Conservation (phyloP, 2,888 invertebrate species). For the Microdon myrmicae region DNA sequence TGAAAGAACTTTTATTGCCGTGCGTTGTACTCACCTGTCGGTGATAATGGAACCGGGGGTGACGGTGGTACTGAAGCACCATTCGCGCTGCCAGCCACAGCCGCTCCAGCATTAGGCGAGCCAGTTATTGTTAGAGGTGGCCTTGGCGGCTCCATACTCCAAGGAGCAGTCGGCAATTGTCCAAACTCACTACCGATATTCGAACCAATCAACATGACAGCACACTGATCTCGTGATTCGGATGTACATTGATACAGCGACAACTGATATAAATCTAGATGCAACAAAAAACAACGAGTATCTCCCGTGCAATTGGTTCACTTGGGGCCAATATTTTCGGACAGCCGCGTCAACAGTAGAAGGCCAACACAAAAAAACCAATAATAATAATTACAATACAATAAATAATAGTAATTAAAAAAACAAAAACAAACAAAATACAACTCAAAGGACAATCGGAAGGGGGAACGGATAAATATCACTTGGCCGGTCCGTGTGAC, state of each 20-base stretch:
- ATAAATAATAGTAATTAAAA: conserved; percentile 45
- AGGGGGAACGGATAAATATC: too few relatives aligned
- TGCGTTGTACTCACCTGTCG: conserved; percentile 66
- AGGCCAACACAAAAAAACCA: conserved; percentile 15
- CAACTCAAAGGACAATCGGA: too few relatives aligned
- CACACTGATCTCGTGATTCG: conserved; percentile 31
- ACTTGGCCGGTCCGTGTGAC: too few relatives aligned
- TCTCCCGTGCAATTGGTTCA: too few relatives aligned
- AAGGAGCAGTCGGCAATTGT: conserved; percentile 58
- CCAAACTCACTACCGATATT: conserved; percentile 59
- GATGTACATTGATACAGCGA: too few relatives aligned
- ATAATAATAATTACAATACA: conserved; percentile 30
- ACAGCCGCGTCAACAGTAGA: too few relatives aligned
- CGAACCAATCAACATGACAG: conserved; percentile 61
- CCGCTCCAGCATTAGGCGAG: conserved; percentile 28
- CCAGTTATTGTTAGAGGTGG: conserved; percentile 45
- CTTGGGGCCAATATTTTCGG: too few relatives aligned
- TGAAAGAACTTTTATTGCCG: background rate
- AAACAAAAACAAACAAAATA: too few relatives aligned
- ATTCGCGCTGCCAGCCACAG: conserved; percentile 48
- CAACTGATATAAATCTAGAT: too few relatives aligned
- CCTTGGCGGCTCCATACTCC: conserved; percentile 59
- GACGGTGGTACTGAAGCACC: conserved; percentile 65
- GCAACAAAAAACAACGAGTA: too few relatives aligned
- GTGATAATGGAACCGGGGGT: conserved; percentile 72